Evolutionary conservation across 2,797 vertebrate genomes (phyloP).

Genomic region (Natrix natrix): DNA sequence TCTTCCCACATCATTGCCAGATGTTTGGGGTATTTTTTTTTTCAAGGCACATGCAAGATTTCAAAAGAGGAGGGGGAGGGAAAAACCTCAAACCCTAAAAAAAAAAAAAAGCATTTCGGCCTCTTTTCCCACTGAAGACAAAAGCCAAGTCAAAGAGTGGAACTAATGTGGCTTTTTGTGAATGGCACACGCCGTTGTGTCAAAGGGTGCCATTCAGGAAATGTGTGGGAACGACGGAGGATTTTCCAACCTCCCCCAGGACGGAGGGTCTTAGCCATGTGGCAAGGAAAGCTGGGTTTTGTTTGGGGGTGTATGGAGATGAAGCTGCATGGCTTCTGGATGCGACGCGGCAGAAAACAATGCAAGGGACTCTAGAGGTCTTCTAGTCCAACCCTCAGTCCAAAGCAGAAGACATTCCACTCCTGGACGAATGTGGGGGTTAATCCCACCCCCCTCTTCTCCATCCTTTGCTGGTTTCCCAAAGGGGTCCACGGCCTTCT

Average conservation of each 20-base stretch:
- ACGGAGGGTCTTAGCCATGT: constrained; percentile 4
- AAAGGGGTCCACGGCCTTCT: no score
- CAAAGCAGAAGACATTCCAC: no score
- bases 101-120: not conserved
- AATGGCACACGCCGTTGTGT: constrained; percentile 82
- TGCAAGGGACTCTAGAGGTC: no score
- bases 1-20: constrained; percentile 52
- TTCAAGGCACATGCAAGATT: not conserved
- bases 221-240: constrained; percentile 78
- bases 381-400: no score
- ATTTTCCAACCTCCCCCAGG: constrained; percentile 59
- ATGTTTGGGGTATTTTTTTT: constrained; percentile 51
- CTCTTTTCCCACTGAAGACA: constrained; percentile 72
- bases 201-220: constrained; percentile 42
- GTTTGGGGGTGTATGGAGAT: not conserved
- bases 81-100: no score
- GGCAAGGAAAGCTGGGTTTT: not conserved
- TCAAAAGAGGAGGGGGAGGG: not conserved
- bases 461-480: no score
- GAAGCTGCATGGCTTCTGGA: not conserved
- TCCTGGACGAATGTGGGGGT: no score
- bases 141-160: constrained; percentile 67
- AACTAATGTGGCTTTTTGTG: constrained; percentile 73
- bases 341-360: no score
- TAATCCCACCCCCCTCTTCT: no score